Evolutionary conservation across 2,113 vertebrate species (phyloP).

Genomic region (Neotragus moschatus): DNA sequence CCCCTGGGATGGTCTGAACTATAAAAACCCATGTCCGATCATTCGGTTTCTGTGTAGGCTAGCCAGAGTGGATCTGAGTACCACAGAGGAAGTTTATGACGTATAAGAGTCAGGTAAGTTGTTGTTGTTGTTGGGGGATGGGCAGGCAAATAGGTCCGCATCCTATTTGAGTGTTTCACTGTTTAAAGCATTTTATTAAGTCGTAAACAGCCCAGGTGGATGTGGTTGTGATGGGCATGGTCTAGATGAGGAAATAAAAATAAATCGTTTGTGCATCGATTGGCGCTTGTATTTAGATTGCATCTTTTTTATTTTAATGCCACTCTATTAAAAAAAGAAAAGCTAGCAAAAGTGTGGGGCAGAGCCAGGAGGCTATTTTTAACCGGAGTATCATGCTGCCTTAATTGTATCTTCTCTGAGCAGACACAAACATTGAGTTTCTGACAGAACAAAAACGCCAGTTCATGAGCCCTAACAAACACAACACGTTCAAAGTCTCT

Average conservation of each 20-base stretch:
- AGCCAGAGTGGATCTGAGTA: not conserved
- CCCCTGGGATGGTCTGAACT: not conserved
- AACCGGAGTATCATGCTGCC: slow-evolving; percentile 33
- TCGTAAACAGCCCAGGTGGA: slow-evolving; percentile 56
- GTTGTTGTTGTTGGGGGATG: not conserved
- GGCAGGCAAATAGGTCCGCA: not conserved
- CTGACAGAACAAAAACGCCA: slow-evolving; percentile 11
- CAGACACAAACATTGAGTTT: slow-evolving; percentile 23
- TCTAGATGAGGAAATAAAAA: slow-evolving; percentile 74
- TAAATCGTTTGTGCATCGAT: slow-evolving; percentile 63
- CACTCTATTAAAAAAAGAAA: slow-evolving; percentile 27
- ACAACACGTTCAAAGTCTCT: slow-evolving; percentile 38
- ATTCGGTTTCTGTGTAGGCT: slow-evolving; percentile 8
- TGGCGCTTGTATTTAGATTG: slow-evolving; percentile 52
- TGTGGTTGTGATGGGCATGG: slow-evolving; percentile 44
- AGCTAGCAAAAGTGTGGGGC: slow-evolving; percentile 45
- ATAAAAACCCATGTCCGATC: slow-evolving; percentile 26
- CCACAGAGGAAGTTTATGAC: slow-evolving; percentile 9
- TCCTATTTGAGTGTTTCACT: slow-evolving; percentile 45
- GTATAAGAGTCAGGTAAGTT: slow-evolving; percentile 36
- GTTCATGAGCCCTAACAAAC: slow-evolving; percentile 11
- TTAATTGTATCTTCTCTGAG: slow-evolving; percentile 65
- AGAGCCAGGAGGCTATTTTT: slow-evolving; percentile 42
- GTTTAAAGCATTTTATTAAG: slow-evolving; percentile 63
- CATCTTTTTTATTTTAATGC: slow-evolving; percentile 70